Evolutionary conservation across 2,888 invertebrate species (phyloP), one percentile per base, ranked within the genome.

Genomic region (Herminia tarsipennalis): DNA sequence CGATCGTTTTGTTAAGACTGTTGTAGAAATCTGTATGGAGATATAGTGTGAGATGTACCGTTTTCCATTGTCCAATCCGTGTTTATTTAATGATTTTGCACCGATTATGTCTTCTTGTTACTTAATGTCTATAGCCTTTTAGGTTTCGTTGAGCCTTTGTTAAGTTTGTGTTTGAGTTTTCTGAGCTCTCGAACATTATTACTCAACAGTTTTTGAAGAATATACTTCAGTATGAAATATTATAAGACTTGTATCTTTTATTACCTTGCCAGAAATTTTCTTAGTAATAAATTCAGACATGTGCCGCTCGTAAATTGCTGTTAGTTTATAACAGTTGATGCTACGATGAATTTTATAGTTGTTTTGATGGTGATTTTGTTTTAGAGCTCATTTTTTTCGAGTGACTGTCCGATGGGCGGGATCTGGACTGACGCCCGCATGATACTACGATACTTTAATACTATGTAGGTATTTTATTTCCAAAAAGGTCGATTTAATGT

Each of bases 1-100:
- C 59, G 65, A 70, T 73, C 75, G 67, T 70, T 77, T 77, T 66
- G 66, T 77, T 71, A 81, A 83, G 83, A 84, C 83, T 83, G 83
- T 78, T 72, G 54, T 78, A 78, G 70, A 65, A 68, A 73, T 66
- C 63, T 66, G 56, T 68, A 70, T 63, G 66, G 61, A 63, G 70
- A 56, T 70, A 63, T 69, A 62, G 64, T 72, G 64, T 71, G 72
- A 66, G 49, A 67, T 48, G 32, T 51, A 54, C 63, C 52, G 56
- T 68, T 76, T 75, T 66, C 73, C 71, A 68, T 66, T 68, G 60
- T 71, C 62, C 61, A 66, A 65, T 61, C 66, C 65, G 57, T 72
- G 56, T 70, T 63, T 42, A 59, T 66, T 49, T 64, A 59, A 54
- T 52, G 32, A 40, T 56, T 56, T 53, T 50, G 37, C 63, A 69